Evolutionary conservation across 2,113 vertebrate species (phyloP).

Genomic region (Ceuthmochares aereus): DNA sequence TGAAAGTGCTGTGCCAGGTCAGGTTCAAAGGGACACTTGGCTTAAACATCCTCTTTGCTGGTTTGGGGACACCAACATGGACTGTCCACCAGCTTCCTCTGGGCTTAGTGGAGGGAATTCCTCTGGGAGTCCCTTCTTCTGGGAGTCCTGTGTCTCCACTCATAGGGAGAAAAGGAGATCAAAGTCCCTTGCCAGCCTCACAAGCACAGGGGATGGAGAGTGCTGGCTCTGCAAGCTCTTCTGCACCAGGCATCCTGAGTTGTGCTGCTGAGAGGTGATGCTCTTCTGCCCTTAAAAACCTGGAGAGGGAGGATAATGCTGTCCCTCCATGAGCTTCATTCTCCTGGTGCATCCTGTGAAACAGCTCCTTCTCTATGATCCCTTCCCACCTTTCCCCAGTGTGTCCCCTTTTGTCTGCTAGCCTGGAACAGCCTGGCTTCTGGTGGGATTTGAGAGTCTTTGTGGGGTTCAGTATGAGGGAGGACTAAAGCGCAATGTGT

Average conservation of each 20-base stretch:
- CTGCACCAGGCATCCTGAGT: neutral
- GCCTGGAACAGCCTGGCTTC: neutral
- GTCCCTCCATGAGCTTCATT: neutral
- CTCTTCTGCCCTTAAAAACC: neutral
- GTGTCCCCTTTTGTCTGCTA: neutral
- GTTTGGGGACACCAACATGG: neutral
- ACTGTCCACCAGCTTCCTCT: neutral
- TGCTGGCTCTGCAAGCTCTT: neutral
- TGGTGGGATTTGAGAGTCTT: neutral
- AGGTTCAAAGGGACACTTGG: neutral
- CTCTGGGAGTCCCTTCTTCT: too few species aligned
- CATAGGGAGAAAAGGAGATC: neutral
- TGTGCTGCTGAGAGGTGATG: neutral
- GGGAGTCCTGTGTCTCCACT: neutral
- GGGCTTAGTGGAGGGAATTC: neutral
- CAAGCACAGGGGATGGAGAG: neutral
- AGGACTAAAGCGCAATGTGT: neutral
- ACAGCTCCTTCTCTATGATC: neutral
- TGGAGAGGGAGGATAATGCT: rapidly evolving
- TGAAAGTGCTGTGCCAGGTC: neutral
- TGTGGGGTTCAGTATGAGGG: neutral
- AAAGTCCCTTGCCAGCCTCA: neutral
- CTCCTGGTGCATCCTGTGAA: neutral
- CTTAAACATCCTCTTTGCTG: neutral
- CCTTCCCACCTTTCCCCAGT: neutral